A percentile compares a stretch with the other conserved stretches of the same genome.
These are phyloP conservation scores for Thumatha senex DNA, from an alignment of 2,888 invertebrate genomes.

Conservation along the genomic window DNA sequence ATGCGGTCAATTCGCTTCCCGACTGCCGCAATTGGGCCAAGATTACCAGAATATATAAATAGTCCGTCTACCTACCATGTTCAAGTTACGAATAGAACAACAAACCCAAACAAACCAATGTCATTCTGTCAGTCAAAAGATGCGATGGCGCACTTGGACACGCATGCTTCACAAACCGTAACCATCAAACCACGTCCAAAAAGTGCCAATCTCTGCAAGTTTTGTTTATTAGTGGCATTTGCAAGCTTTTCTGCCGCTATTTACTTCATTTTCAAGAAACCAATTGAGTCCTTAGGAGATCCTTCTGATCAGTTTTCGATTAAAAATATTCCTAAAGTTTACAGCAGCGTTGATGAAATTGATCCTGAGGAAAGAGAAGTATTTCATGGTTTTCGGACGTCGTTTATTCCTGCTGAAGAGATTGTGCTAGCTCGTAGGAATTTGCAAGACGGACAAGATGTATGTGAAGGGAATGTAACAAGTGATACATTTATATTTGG, in stretches of 20 bases:
- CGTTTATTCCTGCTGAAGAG: constrained; percentile 83
- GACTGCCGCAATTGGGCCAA: constrained; percentile 54
- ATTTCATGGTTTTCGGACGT: constrained; percentile 85
- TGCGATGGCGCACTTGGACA: constrained; percentile 74
- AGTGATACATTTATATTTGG: constrained; percentile 64
- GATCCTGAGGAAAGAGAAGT: constrained; percentile 84
- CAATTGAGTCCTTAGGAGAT: constrained; percentile 56
- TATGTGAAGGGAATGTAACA: constrained; percentile 54
- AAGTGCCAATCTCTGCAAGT: constrained; percentile 57
- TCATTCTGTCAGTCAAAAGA: constrained; percentile 61
- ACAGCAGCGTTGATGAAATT: constrained; percentile 62
- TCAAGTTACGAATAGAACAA: constrained; percentile 58
- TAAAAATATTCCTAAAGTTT: constrained; percentile 64
- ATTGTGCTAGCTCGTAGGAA: constrained; percentile 64
- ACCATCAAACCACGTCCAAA: constrained; percentile 55
- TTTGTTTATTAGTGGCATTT: constrained; percentile 47
- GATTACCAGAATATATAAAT: constrained; percentile 50
- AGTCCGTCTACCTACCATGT: constrained; percentile 46
- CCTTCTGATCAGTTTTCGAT: constrained; percentile 64
- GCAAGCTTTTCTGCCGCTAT: constrained; percentile 43
- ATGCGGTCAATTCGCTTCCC: constrained; percentile 41
- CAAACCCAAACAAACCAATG: constrained; percentile 25
- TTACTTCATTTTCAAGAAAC: constrained; percentile 54
- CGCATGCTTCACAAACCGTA: constrained; percentile 53
- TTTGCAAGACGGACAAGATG: constrained; percentile 39